Conservation (phyloP, 2,888 invertebrate species). For the Andrena bicolor region DNA sequence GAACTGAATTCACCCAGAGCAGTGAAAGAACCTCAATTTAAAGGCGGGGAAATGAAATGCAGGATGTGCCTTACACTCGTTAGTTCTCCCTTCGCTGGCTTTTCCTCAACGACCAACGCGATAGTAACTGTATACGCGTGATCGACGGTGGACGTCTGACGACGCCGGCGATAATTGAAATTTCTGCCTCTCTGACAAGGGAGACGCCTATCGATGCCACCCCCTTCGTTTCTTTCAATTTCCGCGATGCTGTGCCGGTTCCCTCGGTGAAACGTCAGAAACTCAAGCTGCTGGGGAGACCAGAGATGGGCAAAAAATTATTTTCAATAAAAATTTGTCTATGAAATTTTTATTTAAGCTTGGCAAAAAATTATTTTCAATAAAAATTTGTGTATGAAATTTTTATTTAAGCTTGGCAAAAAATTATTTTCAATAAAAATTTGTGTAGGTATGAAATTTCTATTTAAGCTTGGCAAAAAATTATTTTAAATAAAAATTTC, state of each 20-base stretch:
- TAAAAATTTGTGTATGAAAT: too few species aligned
- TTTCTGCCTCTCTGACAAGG: slow-evolving; percentile 17
- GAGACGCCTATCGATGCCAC: neutral
- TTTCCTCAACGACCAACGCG: neutral
- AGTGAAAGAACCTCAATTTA: neutral
- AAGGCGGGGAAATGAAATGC: neutral
- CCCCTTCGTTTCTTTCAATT: slow-evolving; percentile 42
- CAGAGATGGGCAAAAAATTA: too few species aligned
- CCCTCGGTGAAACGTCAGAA: neutral
- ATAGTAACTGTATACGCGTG: too few species aligned
- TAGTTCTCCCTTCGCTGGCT: neutral
- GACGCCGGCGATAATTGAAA: slow-evolving; percentile 41
- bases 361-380: too few species aligned
- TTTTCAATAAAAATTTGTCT: too few species aligned
- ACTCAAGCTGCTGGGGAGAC: neutral
- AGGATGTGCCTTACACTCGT: slow-evolving; percentile 2
- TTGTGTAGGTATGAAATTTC: too few species aligned
- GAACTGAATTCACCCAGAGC: neutral
- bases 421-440: too few species aligned
- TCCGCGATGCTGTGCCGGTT: slow-evolving; percentile 3
- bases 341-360: too few species aligned
- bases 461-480: too few species aligned
- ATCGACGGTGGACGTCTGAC: neutral
- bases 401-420: too few species aligned
- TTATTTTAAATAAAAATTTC: too few species aligned